Evolutionary conservation across 2,888 invertebrate genomes (phyloP).

Genomic region (Ophioninae sp.): DNA sequence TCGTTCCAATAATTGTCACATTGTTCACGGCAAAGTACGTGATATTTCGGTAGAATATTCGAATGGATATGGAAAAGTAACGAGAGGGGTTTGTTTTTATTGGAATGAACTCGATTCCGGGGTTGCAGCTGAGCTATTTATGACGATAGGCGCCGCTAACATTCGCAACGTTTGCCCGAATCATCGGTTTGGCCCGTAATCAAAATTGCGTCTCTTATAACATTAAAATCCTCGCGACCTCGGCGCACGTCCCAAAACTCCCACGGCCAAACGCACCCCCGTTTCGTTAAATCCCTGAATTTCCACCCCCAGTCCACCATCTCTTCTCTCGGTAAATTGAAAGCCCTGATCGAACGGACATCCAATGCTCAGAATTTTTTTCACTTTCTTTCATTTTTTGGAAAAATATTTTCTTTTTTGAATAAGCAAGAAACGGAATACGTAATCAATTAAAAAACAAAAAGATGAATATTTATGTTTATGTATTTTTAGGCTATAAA

Average conservation of each 20-base stretch:
- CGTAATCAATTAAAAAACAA: no score
- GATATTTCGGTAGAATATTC: no score
- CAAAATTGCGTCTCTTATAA: conserved; percentile 21
- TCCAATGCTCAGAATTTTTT: no score
- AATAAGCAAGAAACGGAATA: no score
- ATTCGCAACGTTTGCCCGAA: conserved; percentile 26
- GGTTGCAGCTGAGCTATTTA: conserved; percentile 24
- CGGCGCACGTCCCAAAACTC: not conserved
- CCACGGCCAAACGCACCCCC: not conserved
- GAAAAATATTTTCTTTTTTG: no score
- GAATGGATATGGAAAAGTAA: not conserved
- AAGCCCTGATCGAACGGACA: no score
- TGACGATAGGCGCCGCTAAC: not conserved
- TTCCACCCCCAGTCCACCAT: not conserved
- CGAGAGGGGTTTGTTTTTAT: conserved; percentile 18
- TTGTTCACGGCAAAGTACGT: conserved; percentile 1
- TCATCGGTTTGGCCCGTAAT: conserved; percentile 36
- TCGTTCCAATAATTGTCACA: conserved; percentile 1
- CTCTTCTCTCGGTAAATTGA: no score
- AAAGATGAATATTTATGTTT: no score
- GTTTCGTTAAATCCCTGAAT: conserved; percentile 5
- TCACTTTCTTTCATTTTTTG: no score
- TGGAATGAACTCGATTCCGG: conserved; percentile 10
- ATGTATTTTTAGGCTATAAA: no score
- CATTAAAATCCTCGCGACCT: conserved; percentile 10